Evolutionary conservation across 2,797 vertebrate species (phyloP), one percentile per base, ranked within the genome.

Genomic region (Zonotrichia albicollis): DNA sequence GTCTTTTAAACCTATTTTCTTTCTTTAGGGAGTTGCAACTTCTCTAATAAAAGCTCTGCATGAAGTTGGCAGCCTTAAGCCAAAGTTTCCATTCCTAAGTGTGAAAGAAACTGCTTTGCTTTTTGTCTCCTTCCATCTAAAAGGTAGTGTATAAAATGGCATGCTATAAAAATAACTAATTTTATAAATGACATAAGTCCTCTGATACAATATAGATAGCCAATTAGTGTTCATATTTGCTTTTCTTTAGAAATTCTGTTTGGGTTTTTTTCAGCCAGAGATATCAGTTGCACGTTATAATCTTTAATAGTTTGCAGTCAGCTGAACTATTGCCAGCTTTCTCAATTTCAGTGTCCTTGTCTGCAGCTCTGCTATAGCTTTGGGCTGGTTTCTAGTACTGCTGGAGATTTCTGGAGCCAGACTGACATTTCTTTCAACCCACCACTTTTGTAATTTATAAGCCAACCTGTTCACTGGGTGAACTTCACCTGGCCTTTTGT

Each of bases 11-110:
- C 36, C 34, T 50, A 36, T 81, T 92, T 83, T 64, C 80, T 82
- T 80, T 88, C 96, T 91, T 57, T 88, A 99, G 99, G 99, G 99
- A 75, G 98, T 98, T 25, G 98, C 99, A 84, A 97, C 97, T 46
- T 96, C 98, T 79, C 96, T 99, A 54, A 99, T 99, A 96, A 99
- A 99, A 97, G 99, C 99, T 89, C 97, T 99, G 98, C 99, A 98
- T 77, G 98, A 98, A 82, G 98, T 98, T 7, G 99, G 99, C n/a
- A 98, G 98, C 95, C 96, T 99, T 77, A 99, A 99, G 97, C 99
- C 99, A 74, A 99, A 99, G 97, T 98, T 98, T 96, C 99, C 99
- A 27, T 99, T 98, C 96, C 93, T 99, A 74, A 99, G 98, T 87
- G 84, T 98, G 88, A 98, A 98, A 95, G 98, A 96, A 96, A 99